Evolutionary conservation across 2,888 invertebrate genomes (phyloP).

Genomic region (Nemurella pictetii): DNA sequence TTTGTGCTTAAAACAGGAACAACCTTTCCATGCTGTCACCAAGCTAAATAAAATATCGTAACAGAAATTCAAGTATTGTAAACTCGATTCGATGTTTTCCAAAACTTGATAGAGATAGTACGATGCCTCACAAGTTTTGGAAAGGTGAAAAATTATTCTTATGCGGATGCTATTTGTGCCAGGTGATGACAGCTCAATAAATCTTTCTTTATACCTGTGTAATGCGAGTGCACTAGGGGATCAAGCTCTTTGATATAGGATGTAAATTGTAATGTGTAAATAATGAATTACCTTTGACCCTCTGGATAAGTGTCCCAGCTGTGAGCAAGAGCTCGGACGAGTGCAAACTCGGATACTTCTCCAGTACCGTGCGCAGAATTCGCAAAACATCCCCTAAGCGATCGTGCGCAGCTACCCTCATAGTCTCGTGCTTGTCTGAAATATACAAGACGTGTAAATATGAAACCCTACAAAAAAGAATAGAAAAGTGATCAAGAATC

Average conservation of each 20-base stretch:
- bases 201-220: no score
- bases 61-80: neutral
- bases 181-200: no score
- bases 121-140: no score
- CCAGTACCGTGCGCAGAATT: slow-evolving; percentile 53
- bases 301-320: slow-evolving; percentile 53
- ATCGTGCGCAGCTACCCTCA: slow-evolving; percentile 53
- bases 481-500: no score
- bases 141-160: no score
- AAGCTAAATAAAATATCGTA: neutral
- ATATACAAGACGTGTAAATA: no score
- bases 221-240: no score
- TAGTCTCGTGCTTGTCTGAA: slow-evolving; percentile 47
- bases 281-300: slow-evolving; percentile 55
- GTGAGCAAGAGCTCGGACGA: slow-evolving; percentile 55
- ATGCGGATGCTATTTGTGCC: no score
- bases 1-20: neutral
- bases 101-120: neutral
- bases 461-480: no score
- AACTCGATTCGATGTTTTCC: neutral
- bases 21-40: neutral
- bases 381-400: slow-evolving; percentile 54
- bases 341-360: slow-evolving; percentile 54
- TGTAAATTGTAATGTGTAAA: neutral
- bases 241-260: no score